phyloP scores from a whole-genome alignment of 2,888 invertebrate genomes.

The Deilephila porcellus region DNA sequence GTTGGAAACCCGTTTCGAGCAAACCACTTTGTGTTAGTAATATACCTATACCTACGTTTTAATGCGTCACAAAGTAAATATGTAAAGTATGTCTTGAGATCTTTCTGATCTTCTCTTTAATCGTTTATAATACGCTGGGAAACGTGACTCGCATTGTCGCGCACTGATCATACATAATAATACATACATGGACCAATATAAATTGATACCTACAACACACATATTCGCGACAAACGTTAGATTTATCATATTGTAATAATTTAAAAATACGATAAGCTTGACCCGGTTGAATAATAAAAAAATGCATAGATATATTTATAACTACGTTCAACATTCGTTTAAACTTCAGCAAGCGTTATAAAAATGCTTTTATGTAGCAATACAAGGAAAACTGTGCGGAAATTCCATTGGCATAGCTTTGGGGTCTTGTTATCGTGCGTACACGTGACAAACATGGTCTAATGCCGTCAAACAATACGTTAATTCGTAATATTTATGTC shows the following conservation, averaged over 20 bases:
- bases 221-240: neutral
- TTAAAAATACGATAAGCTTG: conserved; percentile 23
- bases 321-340: neutral
- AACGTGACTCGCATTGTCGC: no score
- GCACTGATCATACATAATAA: neutral
- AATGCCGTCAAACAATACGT: conserved; percentile 30
- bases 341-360: neutral
- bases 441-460: conserved; percentile 37
- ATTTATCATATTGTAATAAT: conserved; percentile 14
- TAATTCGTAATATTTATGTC: conserved; percentile 21
- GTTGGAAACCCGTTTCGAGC: no score
- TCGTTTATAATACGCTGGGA: no score
- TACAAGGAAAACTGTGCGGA: conserved; percentile 36
- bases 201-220: neutral
- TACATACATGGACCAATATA: neutral
- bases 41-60: no score
- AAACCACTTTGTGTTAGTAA: no score
- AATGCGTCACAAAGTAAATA: no score
- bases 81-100: no score
- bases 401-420: conserved; percentile 43
- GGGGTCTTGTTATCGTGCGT: conserved; percentile 46
- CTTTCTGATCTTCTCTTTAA: no score
- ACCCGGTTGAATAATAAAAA: conserved; percentile 14
- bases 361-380: conserved; percentile 19
- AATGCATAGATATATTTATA: neutral